Base-by-base conservation (phyloP, 2,888 invertebrate genomes). In the Chelonus formosanus region DNA sequence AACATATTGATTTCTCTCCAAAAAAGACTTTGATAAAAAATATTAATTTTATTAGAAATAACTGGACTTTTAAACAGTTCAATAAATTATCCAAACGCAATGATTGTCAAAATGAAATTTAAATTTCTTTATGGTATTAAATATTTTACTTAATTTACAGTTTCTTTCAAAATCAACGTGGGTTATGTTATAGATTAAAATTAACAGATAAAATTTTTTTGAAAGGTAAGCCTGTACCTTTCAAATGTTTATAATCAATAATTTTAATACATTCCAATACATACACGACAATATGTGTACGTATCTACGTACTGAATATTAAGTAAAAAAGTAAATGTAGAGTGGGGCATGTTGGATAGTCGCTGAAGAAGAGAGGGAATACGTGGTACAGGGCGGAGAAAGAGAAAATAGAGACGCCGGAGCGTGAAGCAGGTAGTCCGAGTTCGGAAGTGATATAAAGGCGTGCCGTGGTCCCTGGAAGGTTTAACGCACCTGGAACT, bases 361-460 rank as follows among this genome's bases (percentile, higher is more conserved):
- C 45, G 57, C 20, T 8, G 59, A 56, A 52, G 54, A 43, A 62
- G 70, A 67, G 66, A 65, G 61, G 55, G 68, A 63, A 60, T 40
- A 40, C 32, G 67, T 71, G 69, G 70, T 56, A 68, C 68, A 72
- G 70, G 65, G 68, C 67, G 67, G 71, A 71, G 73, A 75, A 73
- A 73, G 76, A 69, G 76, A 75, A 73, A 73, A 71, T 71, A 64
- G 70, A 67, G 68, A 69, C 65, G 72, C 56, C 71, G 69, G 69
- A 71, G 67, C 62, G 65, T 72, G 74, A 72, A 74, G 72, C 75
- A 72, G 73, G 74, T 74, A 74, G 74, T 74, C 55, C 71, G 73
- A 63, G 75, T 75, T 76, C 74, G 77, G 78, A 83, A 80, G 82
- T 83, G 78, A 83, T 83, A 83, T 83, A 83, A 83, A 83, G 83